phyloP scores from a whole-genome alignment of 2,888 invertebrate genomes.

The Lamellibrachia columna region DNA sequence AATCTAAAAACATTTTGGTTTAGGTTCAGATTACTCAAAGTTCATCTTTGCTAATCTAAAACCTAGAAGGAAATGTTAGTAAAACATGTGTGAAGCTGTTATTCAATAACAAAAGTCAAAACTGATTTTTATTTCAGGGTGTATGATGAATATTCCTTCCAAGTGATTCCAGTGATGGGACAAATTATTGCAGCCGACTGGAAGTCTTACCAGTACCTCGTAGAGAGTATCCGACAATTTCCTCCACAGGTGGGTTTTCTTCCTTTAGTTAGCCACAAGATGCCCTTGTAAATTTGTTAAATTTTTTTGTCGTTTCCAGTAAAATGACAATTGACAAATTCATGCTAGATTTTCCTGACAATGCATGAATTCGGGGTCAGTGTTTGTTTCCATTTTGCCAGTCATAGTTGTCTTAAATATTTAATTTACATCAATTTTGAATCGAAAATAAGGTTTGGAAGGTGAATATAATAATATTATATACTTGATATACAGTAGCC shows the following conservation, averaged over 20 bases:
- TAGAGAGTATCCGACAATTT: slow-evolving; percentile 96
- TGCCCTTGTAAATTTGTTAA: not conserved
- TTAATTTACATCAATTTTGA: no score
- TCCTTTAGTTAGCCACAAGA: not conserved
- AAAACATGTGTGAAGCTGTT: not conserved
- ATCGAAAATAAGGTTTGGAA: no score
- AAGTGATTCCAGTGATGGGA: slow-evolving; percentile 96
- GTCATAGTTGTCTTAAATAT: no score
- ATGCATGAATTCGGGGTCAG: no score
- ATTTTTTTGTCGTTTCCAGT: no score
- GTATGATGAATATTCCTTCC: slow-evolving; percentile 97
- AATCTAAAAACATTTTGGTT: no score
- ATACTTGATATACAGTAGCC: no score
- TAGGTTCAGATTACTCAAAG: no score
- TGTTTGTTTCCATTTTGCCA: no score
- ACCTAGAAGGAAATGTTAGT: not conserved
- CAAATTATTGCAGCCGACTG: slow-evolving; percentile 92
- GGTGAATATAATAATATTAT: no score
- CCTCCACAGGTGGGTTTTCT: slow-evolving; percentile 80
- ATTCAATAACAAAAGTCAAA: not conserved
- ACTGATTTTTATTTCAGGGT: slow-evolving; percentile 70
- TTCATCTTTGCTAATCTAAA: not conserved
- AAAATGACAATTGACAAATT: no score
- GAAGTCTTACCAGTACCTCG: slow-evolving; percentile 96
- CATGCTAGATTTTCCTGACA: no score